phyloP scores from a whole-genome alignment of 2,797 vertebrate genomes.

The Chaetodon trifasciatus region DNA sequence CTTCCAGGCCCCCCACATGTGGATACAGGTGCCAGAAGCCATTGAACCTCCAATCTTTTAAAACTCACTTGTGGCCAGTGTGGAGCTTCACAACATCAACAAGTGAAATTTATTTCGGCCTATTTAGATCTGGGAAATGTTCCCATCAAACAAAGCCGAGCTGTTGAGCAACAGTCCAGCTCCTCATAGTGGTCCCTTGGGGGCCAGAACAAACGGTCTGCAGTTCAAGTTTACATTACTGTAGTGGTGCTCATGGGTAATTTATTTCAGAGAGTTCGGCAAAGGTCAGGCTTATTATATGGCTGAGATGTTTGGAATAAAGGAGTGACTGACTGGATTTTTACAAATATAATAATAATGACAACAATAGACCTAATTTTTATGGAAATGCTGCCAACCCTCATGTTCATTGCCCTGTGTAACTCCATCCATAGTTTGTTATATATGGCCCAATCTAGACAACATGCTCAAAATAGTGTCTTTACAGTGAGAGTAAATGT shows the following conservation, averaged over 20 bases:
- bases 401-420: background rate
- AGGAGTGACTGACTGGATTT: constrained; percentile 36
- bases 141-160: constrained; percentile 65
- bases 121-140: constrained; percentile 71
- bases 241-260: constrained; percentile 52
- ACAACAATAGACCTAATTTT: background rate
- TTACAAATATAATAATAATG: background rate
- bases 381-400: background rate
- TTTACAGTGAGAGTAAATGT: background rate
- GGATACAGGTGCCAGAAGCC: constrained; percentile 43
- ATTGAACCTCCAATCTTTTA: constrained; percentile 28
- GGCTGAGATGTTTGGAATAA: constrained; percentile 53
- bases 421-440: background rate
- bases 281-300: constrained; percentile 48
- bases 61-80: constrained; percentile 16
- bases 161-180: constrained; percentile 61
- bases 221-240: constrained; percentile 67
- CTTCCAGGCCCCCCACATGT: background rate
- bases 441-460: background rate
- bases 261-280: constrained; percentile 63
- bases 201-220: constrained; percentile 54
- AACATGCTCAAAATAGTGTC: background rate
- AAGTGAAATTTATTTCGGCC: constrained; percentile 59
- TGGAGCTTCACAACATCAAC: constrained; percentile 50
- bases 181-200: constrained; percentile 47